Conservation (phyloP, 1,140 invertebrate genomes). For the Diorhabda sublineata region DNA sequence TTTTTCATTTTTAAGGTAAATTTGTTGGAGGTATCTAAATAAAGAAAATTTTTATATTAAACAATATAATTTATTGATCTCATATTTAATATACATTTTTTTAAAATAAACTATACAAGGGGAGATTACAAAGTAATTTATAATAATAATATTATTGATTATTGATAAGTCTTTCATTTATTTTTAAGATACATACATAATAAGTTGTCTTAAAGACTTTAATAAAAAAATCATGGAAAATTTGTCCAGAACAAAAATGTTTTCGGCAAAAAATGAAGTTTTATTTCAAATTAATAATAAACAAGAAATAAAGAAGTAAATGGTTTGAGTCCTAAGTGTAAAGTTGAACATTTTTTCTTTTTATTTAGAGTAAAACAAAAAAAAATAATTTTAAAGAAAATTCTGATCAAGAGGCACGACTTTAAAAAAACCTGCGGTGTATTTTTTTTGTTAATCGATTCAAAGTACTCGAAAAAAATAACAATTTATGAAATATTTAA, state of each 20-base stretch:
- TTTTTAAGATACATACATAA: neutral
- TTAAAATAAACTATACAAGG: neutral
- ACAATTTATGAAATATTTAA: neutral
- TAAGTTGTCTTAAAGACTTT: neutral
- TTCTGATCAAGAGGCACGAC: no score
- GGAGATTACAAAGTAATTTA: constrained; percentile 1
- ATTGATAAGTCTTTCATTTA: constrained; percentile 3
- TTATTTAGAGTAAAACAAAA: no score
- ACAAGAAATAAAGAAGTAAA: no score
- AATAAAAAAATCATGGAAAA: no score
- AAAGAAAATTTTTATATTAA: neutral
- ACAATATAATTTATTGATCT: neutral
- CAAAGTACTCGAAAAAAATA: neutral
- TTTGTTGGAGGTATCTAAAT: no score
- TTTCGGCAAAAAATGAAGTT: no score
- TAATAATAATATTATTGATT: neutral
- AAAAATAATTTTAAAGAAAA: no score
- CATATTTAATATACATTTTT: neutral
- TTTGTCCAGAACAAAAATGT: no score
- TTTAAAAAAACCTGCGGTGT: neutral
- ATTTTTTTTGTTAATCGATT: neutral
- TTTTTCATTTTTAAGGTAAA: no score
- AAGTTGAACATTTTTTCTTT: no score
- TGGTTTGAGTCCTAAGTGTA: no score
- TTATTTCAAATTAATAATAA: no score